phyloP scores from a whole-genome alignment of 64 coral and sea anemone genomes.

The Catalaphyllia jardinei region DNA sequence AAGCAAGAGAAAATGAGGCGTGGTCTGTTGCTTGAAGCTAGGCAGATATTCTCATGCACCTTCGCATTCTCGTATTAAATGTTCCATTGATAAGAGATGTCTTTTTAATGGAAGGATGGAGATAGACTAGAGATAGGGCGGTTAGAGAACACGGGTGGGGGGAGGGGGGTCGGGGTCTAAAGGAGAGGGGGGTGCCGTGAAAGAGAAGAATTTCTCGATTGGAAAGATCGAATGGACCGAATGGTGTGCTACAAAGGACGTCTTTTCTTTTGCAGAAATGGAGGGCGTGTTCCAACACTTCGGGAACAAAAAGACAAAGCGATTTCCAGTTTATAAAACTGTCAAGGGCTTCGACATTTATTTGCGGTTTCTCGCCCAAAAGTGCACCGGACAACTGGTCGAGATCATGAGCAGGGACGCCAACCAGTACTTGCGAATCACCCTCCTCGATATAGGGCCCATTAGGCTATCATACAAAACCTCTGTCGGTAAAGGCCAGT shows the following conservation, averaged over 20 bases:
- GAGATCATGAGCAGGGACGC: slow-evolving; percentile 46
- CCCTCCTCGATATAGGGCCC: slow-evolving; percentile 30
- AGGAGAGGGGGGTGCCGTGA: background rate
- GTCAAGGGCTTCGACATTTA: slow-evolving; percentile 18
- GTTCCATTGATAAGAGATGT: no score
- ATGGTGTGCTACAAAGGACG: background rate
- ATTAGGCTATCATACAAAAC: slow-evolving; percentile 53
- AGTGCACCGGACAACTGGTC: slow-evolving; percentile 42
- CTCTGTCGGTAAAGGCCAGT: slow-evolving; percentile 12
- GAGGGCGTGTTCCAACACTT: slow-evolving; percentile 29
- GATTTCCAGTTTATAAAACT: slow-evolving; percentile 45
- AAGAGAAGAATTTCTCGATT: no score
- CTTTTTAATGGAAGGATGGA: no score
- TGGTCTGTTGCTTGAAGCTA: no score
- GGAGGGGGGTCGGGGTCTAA: background rate
- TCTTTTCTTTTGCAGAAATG: slow-evolving; percentile 20
- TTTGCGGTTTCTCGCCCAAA: slow-evolving; percentile 37
- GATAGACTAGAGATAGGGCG: no score
- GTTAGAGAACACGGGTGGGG: no score
- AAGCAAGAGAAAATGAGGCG: no score
- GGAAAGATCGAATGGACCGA: no score
- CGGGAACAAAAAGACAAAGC: background rate
- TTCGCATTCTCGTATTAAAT: no score
- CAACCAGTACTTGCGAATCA: slow-evolving; percentile 43
- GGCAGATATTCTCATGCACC: no score